Percentiles rank a stretch among this genome's conserved stretches.
Evolutionary conservation across 1,140 invertebrate species (phyloP).

Genomic region (Nasonia longicornis): DNA sequence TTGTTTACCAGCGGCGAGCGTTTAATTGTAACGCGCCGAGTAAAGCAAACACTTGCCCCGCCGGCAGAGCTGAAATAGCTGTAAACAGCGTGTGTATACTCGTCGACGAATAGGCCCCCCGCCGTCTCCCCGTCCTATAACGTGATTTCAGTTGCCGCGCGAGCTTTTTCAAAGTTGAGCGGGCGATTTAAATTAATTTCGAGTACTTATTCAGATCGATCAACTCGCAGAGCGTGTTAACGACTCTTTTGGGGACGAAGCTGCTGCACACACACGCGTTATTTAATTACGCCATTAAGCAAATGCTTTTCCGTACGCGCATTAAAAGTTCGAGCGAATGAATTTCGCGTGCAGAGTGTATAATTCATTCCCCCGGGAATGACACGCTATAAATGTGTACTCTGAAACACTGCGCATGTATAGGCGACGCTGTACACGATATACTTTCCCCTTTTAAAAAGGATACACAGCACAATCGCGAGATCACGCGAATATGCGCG

Average conservation of each 20-base stretch:
- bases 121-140: no score
- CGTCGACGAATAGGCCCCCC: background rate
- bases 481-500: no score
- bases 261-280: background rate
- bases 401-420: no score
- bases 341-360: background rate
- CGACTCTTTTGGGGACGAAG: background rate
- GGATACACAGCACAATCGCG: no score
- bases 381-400: background rate
- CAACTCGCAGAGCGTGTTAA: no score
- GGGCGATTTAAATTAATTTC: background rate
- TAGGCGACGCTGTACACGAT: no score
- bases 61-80: no score
- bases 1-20: slow-evolving; percentile 3
- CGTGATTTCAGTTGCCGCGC: no score
- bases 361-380: background rate
- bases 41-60: no score
- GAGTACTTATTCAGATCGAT: background rate
- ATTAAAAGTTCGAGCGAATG: background rate
- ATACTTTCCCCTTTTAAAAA: no score
- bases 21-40: no score
- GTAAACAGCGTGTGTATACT: background rate
- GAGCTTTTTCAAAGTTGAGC: no score
- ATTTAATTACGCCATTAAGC: background rate
- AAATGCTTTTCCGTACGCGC: background rate